A percentile compares a stretch with the other conserved stretches of the same genome.
Conservation (phyloP, 2,888 invertebrate genomes). For the Microctonus brassicae region DNA sequence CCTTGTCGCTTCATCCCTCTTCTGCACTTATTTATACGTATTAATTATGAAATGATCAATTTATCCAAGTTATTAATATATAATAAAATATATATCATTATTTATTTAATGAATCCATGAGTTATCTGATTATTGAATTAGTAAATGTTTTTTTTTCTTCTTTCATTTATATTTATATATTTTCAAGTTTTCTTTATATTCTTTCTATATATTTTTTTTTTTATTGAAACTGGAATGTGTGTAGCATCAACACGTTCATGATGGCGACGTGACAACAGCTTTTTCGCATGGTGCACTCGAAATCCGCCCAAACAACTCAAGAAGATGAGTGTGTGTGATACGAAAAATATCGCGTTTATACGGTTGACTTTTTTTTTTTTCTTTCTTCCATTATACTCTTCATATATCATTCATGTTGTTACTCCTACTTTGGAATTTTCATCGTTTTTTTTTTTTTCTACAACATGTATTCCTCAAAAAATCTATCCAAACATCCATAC, state of each 20-base stretch:
- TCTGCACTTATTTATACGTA: neutral
- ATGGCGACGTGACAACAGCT: neutral
- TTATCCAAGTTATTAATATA: neutral
- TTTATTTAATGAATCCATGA: no score
- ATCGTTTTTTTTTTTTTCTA: constrained; percentile 2
- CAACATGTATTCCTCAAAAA: neutral
- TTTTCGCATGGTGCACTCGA: constrained; percentile 14
- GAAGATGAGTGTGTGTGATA: neutral
- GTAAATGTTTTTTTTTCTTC: neutral
- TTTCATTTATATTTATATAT: neutral
- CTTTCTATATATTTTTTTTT: neutral
- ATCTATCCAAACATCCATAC: neutral
- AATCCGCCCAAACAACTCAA: constrained; percentile 6
- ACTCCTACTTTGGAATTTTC: constrained; percentile 28
- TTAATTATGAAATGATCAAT: neutral
- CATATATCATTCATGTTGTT: constrained; percentile 43
- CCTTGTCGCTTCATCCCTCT: neutral
- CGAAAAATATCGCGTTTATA: neutral
- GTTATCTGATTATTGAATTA: no score
- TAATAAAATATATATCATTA: no score
- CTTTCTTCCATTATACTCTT: constrained; percentile 25
- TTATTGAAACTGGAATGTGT: neutral
- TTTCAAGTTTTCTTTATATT: neutral
- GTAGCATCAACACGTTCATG: neutral
- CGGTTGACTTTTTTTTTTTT: constrained; percentile 1